Evolutionary conservation across 1,140 invertebrate genomes (phyloP), one percentile per base, ranked within the genome.

Genomic region (Cydia pomonella): DNA sequence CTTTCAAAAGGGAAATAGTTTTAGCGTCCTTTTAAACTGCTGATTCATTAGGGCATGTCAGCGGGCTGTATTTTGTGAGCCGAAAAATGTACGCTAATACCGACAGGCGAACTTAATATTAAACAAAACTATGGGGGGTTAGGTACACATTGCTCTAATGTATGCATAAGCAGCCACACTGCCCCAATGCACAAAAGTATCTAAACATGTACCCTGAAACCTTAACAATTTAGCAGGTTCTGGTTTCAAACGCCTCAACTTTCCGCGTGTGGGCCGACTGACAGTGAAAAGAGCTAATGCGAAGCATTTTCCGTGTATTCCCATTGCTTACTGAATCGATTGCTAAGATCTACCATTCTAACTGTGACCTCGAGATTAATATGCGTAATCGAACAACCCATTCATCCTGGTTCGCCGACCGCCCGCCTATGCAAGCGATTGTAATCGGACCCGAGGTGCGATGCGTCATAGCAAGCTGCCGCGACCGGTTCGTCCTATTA

Each of bases 401-500:
- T 50, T 50, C 16, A 50, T 16, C 41, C 41, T 44, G 41, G 41
- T 44, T 44, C 41, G 9, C 12, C 41, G 41, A 16, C 13, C 41
- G 12, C 41, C 13, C 41, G 13, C 12, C 12, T 44, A 44, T 44
- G 41, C 41, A 59, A 59, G 53, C 53, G 9, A 59, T 59, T 21
- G 53, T 10, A 10, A 59, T 23, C 16, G 9, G 1, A 59, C 9
- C 3, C 53, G 64, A 38, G 64, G 29, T 69, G 66, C 74, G 79
- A 82, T 84, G 84, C 82, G 85, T 85, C 85, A 82, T 82, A 79
- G 53, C 53, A 66, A 80, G 79, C 76, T 80, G 76, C 79, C 74
- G 73, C 27, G 80, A 86, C 86, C 86, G 85, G 87, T 88, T 86
- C 79, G 64, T 73, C 80, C 80, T 81, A 84, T 88, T 84, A 85